phyloP scores from a whole-genome alignment of 2,888 invertebrate species.

The Spicauda simplicius region DNA sequence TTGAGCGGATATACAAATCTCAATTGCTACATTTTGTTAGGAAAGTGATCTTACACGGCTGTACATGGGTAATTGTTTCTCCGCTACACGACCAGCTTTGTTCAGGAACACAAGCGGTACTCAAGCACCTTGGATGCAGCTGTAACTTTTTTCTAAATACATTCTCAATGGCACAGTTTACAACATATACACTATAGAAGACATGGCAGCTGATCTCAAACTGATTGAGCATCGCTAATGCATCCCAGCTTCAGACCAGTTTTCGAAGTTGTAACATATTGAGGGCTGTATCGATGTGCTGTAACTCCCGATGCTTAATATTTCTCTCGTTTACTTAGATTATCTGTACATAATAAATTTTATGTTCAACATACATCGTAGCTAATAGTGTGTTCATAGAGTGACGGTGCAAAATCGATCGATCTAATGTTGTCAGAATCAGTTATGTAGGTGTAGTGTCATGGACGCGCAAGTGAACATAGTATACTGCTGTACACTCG shows the following conservation, averaged over 20 bases:
- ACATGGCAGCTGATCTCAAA: constrained; percentile 11
- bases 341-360: constrained; percentile 42
- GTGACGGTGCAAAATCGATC: constrained; percentile 88
- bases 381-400: constrained; percentile 68
- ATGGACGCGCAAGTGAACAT: constrained; percentile 42
- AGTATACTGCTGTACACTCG: constrained; percentile 54
- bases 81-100: constrained; percentile 22
- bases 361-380: constrained; percentile 50
- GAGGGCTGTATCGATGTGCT: constrained; percentile 58
- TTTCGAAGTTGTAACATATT: constrained; percentile 75
- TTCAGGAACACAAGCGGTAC: constrained; percentile 24
- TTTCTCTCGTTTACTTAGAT: constrained; percentile 29
- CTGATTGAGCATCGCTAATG: constrained; percentile 28
- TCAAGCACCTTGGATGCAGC: constrained; percentile 27
- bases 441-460: constrained; percentile 59
- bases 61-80: constrained; percentile 12
- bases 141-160: constrained; percentile 24
- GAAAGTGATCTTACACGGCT: constrained; percentile 4
- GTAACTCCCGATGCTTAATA: constrained; percentile 45
- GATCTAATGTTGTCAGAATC: constrained; percentile 65
- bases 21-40: not conserved
- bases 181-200: constrained; percentile 41
- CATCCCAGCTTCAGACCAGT: constrained; percentile 47
- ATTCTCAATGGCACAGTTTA: constrained; percentile 19
- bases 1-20: not conserved